phyloP scores from a whole-genome alignment of 37 sponge, comb jelly and placozoan genomes.

The Bolinopsis microptera region DNA sequence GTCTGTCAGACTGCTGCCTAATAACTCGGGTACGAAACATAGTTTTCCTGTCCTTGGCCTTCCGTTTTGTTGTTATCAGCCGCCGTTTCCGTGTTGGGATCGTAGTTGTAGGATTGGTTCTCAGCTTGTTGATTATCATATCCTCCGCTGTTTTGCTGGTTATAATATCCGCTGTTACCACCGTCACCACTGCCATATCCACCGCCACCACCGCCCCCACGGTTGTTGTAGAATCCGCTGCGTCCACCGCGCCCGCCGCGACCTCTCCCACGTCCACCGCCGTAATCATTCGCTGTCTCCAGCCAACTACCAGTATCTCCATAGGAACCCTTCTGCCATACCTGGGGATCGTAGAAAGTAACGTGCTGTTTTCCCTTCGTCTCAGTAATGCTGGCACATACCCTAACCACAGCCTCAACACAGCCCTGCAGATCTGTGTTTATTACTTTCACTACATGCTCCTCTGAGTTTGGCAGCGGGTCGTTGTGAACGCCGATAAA shows the following conservation, averaged over 20 bases:
- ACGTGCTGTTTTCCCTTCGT: slow-evolving; percentile 25
- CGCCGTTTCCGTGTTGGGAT: background rate
- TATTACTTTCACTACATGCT: slow-evolving; percentile 48
- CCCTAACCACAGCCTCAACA: slow-evolving; percentile 1
- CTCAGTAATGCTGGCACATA: background rate
- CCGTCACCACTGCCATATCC: background rate
- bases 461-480: slow-evolving; percentile 36
- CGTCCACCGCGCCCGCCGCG: background rate
- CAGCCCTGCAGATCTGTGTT: background rate
- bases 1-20: background rate
- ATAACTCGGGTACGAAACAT: slow-evolving; percentile 39
- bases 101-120: slow-evolving; percentile 12
- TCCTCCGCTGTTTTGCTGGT: slow-evolving; percentile 6
- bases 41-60: slow-evolving; percentile 2
- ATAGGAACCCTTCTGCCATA: background rate
- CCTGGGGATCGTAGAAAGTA: slow-evolving; percentile 38
- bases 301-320: slow-evolving; percentile 42
- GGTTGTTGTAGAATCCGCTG: background rate
- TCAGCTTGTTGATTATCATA: background rate
- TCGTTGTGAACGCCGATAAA: slow-evolving; percentile 19
- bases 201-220: slow-evolving; percentile 1
- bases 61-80: background rate
- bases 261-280: slow-evolving; percentile 20
- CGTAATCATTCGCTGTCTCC: slow-evolving; percentile 5
- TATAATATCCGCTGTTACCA: slow-evolving; percentile 20